Base-by-base conservation (phyloP, 2,797 vertebrate genomes). In the Labeo calbasu region DNA sequence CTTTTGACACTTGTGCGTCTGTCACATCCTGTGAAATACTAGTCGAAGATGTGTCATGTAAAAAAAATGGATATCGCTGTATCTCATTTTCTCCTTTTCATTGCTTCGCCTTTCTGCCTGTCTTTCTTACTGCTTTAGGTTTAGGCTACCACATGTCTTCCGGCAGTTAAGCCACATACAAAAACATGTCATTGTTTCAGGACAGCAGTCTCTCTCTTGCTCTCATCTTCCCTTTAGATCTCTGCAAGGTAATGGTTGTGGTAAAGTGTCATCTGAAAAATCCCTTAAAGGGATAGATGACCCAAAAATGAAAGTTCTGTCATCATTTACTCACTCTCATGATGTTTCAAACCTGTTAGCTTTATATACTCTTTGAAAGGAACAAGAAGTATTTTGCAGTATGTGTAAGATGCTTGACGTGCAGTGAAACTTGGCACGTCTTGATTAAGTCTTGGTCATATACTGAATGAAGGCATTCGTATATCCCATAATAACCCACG, bases 141-240 rank as follows among this genome's bases (percentile, higher is more conserved):
- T 70, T 82, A 86, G 32, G 48, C 82, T 75, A 87, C 91, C 82
- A 4, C 86, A 89, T 87, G 77, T 69, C 92, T 93, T 94, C 90
- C 88, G 87, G 83, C 79, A 78, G 84, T 91, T 93, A 86, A 87
- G 69, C 88, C 89, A 57, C 87, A 82, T 77, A 78, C 77, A 86
- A 57, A 86, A 89, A 71, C 12, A 0, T 66, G 50, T 82, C 68
- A 70, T 5, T 75, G 63, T 86, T 50, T 83, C 68, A 40, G 46
- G 4, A 65, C 73, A 59, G 83, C 53, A 83, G 25, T 23, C 0
- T 13, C 28, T 2, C 46, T 76, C 43, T 80, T 17, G 65, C 66
- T 79, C 9, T 36, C 2, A 19, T 72, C 17, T 43, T 43, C 19
- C 23, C 13, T 61, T 61, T 50, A 50, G 40, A 81, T n/a, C 53